These are phyloP conservation scores for Amorpha juglandis DNA, from an alignment of 2,888 invertebrate genomes.

Conservation along the genomic window DNA sequence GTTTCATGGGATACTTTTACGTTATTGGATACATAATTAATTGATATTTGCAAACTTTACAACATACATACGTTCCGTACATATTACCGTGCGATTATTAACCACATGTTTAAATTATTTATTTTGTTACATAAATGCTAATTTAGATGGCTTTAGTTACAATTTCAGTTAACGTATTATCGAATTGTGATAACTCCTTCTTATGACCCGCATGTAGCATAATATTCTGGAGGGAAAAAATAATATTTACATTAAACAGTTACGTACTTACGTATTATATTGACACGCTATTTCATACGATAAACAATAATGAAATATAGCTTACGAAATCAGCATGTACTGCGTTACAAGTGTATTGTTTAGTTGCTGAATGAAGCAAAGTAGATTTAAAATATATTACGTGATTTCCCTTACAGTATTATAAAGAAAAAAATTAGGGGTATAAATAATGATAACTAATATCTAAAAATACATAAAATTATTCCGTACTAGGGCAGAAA, in stretches of 20 bases:
- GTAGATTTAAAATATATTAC: background rate
- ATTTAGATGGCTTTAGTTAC: too few relatives aligned
- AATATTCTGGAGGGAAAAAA: background rate
- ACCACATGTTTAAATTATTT: too few relatives aligned
- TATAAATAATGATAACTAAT: too few relatives aligned
- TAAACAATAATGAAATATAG: background rate
- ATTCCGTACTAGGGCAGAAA: too few relatives aligned
- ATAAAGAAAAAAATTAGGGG: too few relatives aligned
- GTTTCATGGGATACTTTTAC: too few relatives aligned
- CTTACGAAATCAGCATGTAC: background rate
- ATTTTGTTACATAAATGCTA: too few relatives aligned
- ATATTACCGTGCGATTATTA: too few relatives aligned
- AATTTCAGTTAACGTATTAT: background rate
- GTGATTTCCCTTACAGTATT: background rate
- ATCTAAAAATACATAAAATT: too few relatives aligned
- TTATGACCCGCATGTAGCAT: background rate
- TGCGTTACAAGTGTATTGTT: background rate
- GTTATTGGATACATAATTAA: too few relatives aligned
- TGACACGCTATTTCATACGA: background rate
- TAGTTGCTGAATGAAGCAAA: background rate
- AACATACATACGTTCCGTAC: too few relatives aligned
- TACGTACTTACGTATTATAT: background rate
- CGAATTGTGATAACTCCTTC: background rate
- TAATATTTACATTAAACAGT: constrained; percentile 6
- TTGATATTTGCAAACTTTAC: too few relatives aligned